phyloP scores from a whole-genome alignment of 1,140 invertebrate species.

The Heterodera carotae region DNA sequence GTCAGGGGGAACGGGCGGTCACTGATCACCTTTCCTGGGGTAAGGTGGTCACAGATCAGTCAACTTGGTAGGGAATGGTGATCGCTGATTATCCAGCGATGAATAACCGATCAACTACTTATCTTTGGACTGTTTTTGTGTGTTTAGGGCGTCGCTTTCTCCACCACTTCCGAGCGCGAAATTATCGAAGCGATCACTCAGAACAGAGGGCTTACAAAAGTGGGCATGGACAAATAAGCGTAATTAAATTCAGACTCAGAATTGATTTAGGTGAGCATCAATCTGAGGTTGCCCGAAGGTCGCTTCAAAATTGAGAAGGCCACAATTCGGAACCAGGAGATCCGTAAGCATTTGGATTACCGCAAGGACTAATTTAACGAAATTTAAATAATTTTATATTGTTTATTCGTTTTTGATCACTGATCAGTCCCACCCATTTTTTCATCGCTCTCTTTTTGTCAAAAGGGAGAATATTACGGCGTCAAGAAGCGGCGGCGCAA shows the following conservation, averaged over 20 bases:
- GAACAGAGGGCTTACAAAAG: conserved; percentile 59
- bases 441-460: too few relatives aligned
- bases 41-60: too few relatives aligned
- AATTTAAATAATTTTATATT: background rate
- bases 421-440: too few relatives aligned
- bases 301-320: conserved; percentile 62
- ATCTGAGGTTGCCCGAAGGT: conserved; percentile 62
- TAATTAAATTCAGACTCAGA: background rate
- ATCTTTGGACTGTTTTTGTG: too few relatives aligned
- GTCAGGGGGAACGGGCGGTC: too few relatives aligned
- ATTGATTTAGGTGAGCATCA: conserved; percentile 53
- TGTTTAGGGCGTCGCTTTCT: conserved; percentile 63
- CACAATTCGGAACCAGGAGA: conserved; percentile 63
- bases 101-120: background rate
- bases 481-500: conserved; percentile 25
- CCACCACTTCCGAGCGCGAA: conserved; percentile 58
- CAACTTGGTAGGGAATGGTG: too few relatives aligned
- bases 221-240: background rate
- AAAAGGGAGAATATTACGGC: conserved; percentile 29
- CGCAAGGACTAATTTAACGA: background rate
- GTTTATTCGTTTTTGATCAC: too few relatives aligned
- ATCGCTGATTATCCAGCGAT: too few relatives aligned
- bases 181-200: conserved; percentile 61
- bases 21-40: too few relatives aligned
- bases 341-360: conserved; percentile 58